Evolutionary conservation across 2,888 invertebrate genomes (phyloP).

Genomic region (Mechanitis messenoides): DNA sequence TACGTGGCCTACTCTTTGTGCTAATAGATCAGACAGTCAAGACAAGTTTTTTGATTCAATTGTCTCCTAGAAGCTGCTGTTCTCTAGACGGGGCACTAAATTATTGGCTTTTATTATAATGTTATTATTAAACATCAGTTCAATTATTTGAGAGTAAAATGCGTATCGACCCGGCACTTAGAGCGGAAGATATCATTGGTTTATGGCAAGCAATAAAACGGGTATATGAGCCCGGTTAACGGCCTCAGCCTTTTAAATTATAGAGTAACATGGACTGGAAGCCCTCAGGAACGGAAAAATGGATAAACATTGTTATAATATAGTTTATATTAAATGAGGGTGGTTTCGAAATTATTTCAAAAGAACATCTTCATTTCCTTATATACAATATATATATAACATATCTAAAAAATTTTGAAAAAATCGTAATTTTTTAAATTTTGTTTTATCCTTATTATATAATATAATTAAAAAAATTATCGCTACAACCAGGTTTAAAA

Average conservation of each 20-base stretch:
- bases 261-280: constrained; percentile 15
- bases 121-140: background rate
- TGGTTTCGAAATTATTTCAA: background rate
- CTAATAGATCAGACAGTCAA: too few relatives aligned
- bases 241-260: constrained; percentile 16
- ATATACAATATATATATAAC: too few relatives aligned
- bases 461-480: too few relatives aligned
- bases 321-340: background rate
- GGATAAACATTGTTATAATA: constrained; percentile 4
- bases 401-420: too few relatives aligned
- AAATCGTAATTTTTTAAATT: too few relatives aligned
- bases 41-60: background rate
- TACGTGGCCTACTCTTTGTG: too few relatives aligned
- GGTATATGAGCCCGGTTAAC: constrained; percentile 26
- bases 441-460: too few relatives aligned
- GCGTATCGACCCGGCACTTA: constrained; percentile 21
- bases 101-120: background rate
- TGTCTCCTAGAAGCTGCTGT: too few relatives aligned
- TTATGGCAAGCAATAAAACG: constrained; percentile 28
- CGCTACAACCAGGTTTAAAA: too few relatives aligned
- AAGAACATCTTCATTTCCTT: too few relatives aligned
- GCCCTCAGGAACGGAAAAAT: background rate
- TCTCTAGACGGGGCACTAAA: background rate
- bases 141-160: constrained; percentile 10
- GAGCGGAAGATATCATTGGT: constrained; percentile 27